A percentile compares a stretch with the other conserved stretches of the same genome.
Conservation (phyloP, 2,113 vertebrate genomes). For the Chionodraco myersi region DNA sequence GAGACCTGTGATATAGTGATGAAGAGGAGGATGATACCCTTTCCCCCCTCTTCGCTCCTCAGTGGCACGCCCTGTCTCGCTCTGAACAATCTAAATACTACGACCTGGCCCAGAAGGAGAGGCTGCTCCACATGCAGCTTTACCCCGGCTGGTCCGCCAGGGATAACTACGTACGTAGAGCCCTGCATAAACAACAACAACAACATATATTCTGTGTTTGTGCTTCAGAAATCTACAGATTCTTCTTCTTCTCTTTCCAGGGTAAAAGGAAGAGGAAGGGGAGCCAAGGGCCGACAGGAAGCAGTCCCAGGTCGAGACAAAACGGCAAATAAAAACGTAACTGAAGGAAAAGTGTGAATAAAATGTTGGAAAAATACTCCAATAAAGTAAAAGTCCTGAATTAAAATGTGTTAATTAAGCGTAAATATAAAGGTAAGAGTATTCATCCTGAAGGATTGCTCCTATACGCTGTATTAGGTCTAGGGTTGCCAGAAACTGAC, state of each 20-base stretch:
- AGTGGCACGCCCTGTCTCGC: slow-evolving; percentile 95
- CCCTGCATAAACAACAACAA: rapidly evolving
- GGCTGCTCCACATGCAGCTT: slow-evolving; percentile 95
- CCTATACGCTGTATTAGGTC: no score
- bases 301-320: not conserved
- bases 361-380: no score
- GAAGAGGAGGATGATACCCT: no score
- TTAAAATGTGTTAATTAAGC: no score
- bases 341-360: no score
- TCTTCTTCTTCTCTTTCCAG: slow-evolving; percentile 27
- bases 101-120: slow-evolving; percentile 92
- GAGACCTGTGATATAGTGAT: no score
- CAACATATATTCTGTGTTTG: no score
- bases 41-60: slow-evolving; percentile 37
- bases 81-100: slow-evolving; percentile 96
- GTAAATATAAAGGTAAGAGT: no score
- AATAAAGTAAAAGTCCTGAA: no score
- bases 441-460: no score
- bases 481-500: no score
- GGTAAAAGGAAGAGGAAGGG: slow-evolving; percentile 58
- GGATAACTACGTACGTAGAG: slow-evolving; percentile 93
- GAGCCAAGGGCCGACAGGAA: slow-evolving; percentile 19
- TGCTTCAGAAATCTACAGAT: not conserved
- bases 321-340: no score
- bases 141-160: slow-evolving; percentile 96